These are phyloP conservation scores for Rhegmatorhina hoffmannsi DNA, from an alignment of 2,113 vertebrate genomes.

Conservation along the genomic window DNA sequence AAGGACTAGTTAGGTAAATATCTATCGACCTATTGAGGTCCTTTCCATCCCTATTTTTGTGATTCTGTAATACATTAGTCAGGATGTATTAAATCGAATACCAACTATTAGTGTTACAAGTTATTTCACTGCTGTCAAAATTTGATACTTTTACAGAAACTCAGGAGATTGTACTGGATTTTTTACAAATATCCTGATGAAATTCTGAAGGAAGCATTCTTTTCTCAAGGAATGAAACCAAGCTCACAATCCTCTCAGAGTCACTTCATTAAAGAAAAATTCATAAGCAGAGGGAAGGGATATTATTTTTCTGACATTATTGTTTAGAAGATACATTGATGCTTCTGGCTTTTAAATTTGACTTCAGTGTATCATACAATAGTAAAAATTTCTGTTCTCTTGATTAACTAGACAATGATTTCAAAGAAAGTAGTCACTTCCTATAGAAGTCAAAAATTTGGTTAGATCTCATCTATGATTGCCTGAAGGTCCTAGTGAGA, in stretches of 20 bases:
- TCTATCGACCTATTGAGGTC: conserved; percentile 3
- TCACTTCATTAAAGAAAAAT: not conserved
- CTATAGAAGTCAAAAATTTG: not conserved
- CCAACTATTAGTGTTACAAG: not conserved
- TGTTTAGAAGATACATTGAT: not conserved
- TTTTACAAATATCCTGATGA: not conserved
- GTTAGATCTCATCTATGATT: not conserved
- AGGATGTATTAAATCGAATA: not conserved
- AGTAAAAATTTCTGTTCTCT: not conserved
- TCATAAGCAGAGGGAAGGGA: not conserved
- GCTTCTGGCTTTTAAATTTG: not conserved
- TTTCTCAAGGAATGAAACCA: not conserved
- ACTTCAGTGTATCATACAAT: not conserved
- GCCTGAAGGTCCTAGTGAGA: not conserved
- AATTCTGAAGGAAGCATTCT: not conserved
- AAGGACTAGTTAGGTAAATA: not conserved
- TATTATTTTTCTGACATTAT: not conserved
- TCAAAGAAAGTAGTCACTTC: not conserved
- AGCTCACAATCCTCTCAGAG: not conserved
- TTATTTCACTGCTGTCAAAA: not conserved
- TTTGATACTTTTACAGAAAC: not conserved
- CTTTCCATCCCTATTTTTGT: not conserved
- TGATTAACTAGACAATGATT: not conserved
- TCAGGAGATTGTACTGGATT: not conserved
- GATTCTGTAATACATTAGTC: conserved; percentile 10